Evolutionary conservation across 1,140 invertebrate genomes (phyloP).

Genomic region (Muscidifurax raptorellus): DNA sequence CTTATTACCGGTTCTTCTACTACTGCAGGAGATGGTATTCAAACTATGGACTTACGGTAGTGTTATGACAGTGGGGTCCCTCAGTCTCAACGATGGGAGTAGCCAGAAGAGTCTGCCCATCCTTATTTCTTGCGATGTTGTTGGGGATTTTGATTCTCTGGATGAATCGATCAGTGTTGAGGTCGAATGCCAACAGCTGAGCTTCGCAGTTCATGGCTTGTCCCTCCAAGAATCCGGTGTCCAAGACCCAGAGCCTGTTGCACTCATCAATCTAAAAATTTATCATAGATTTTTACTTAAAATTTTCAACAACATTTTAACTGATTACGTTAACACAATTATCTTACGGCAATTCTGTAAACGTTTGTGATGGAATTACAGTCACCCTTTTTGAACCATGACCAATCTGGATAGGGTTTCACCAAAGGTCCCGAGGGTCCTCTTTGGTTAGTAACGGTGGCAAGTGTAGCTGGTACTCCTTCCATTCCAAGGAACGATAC

Average conservation of each 20-base stretch:
- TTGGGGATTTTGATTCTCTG: constrained; percentile 39
- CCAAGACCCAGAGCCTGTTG: constrained; percentile 44
- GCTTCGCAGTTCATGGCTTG: background rate
- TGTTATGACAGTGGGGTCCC: constrained; percentile 15
- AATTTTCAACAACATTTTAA: background rate
- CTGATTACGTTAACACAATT: background rate
- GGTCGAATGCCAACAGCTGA: constrained; percentile 38
- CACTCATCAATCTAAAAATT: constrained; percentile 40
- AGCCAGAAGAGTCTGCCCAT: constrained; percentile 8
- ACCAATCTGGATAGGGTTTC: constrained; percentile 52
- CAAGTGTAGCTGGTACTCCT: constrained; percentile 52
- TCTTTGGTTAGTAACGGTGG: constrained; percentile 25
- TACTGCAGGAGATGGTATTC: background rate
- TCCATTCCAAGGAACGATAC: constrained; percentile 38
- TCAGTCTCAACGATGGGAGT: constrained; percentile 39
- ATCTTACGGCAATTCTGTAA: constrained; percentile 42
- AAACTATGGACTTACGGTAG: constrained; percentile 21
- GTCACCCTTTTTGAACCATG: constrained; percentile 33
- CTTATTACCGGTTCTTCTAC: background rate
- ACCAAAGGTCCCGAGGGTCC: constrained; percentile 53
- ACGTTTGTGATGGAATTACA: constrained; percentile 33
- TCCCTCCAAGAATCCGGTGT: constrained; percentile 35
- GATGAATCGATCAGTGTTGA: constrained; percentile 27
- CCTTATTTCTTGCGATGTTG: constrained; percentile 23
- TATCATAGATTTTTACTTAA: background rate